Base-by-base conservation (phyloP, 2,797 vertebrate species). In the Anniella stebbinsi region DNA sequence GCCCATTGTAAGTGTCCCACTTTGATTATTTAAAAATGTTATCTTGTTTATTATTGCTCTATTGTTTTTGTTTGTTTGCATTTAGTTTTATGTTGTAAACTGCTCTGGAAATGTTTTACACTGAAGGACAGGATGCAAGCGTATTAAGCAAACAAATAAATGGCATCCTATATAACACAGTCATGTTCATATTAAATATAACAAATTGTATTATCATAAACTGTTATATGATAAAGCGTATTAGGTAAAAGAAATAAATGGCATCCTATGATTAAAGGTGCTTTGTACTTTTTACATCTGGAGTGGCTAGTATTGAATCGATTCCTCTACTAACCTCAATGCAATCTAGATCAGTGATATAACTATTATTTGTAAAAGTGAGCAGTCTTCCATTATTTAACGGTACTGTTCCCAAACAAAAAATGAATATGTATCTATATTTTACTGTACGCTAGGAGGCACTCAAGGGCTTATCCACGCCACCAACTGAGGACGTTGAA, bases 121-220 rank as follows among this genome's bases (percentile, higher is more conserved):
- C 28, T 41, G 41, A 82, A 66, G 67, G 30, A 45, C 45, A 28
- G 57, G 36, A 66, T 28, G 10, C 38, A 45, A 63, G 63, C 28
- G 28, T 66, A 66, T 66, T 82, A 82, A 82, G 8, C 36, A 83
- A 82, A 63, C 36, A 82, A 83, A 66, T 41, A 82, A 83, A 66
- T 41, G 38, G 6, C 28, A 67, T 9, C 3, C 0, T 45, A 12
- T 70, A 70, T 33, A 33, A 33, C 30, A 33, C 30, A 33, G 33
- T 30, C 30, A 70, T 33, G 25, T 66, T 82, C 45, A 17, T 41
- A 30, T 11, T 84, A 84, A 41, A 69, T 33, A 66, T 33, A 84
- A n/a, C 28, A 57, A 81, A 63, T 38, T 63, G n/a, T 36, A 60
- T 63, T 45, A 45, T 45, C 3, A 63, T 63, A 63, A 5, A 54